A percentile compares a stretch with the other conserved stretches of the same genome.
Evolutionary conservation across 2,113 vertebrate species (phyloP).

Genomic region (Clarias macrocephalus): DNA sequence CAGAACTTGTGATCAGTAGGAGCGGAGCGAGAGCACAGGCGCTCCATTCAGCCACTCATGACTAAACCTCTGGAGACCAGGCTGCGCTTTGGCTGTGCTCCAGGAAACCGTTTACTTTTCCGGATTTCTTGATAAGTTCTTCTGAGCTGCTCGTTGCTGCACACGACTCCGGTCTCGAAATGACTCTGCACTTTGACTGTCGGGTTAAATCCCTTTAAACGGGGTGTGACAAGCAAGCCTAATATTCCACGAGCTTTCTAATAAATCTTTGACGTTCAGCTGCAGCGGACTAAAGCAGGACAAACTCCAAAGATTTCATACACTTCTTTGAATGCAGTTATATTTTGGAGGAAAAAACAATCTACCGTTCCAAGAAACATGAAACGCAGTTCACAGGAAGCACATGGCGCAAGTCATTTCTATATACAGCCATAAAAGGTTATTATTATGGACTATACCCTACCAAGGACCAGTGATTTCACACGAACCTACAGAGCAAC

Average conservation of each 20-base stretch:
- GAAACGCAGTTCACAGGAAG: neutral
- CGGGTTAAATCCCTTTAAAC: neutral
- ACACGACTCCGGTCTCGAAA: neutral
- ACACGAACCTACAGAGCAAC: neutral
- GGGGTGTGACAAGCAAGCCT: neutral
- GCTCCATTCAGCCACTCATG: neutral
- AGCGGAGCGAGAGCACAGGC: neutral
- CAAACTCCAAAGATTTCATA: neutral
- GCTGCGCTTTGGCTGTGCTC: neutral
- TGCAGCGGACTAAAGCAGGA: neutral
- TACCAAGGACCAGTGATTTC: neutral
- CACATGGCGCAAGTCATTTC: neutral
- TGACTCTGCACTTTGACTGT: neutral
- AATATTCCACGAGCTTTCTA: neutral
- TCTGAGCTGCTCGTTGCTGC: neutral
- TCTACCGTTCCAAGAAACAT: neutral
- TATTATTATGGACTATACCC: neutral
- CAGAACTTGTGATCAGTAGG: neutral
- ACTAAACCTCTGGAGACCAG: neutral
- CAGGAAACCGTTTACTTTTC: constrained; percentile 3
- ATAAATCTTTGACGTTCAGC: neutral
- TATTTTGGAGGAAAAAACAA: neutral
- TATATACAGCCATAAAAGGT: neutral
- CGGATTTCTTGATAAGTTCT: neutral
- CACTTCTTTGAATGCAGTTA: neutral